These are phyloP conservation scores for Nasua narica DNA, from an alignment of 2,797 vertebrate genomes.

Conservation along the genomic window DNA sequence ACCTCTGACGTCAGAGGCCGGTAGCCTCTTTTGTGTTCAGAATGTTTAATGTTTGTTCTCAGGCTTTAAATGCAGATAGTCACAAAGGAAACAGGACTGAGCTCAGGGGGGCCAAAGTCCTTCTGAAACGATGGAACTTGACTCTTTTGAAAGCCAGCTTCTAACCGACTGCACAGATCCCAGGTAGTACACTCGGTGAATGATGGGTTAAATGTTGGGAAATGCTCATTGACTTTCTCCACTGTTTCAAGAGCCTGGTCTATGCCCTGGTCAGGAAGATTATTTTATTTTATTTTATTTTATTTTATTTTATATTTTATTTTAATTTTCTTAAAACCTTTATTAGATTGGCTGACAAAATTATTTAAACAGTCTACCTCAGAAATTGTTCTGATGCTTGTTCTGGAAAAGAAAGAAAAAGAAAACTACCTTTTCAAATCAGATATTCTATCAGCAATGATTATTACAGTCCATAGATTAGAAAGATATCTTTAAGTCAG, in stretches of 20 bases:
- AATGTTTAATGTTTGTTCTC: constrained; percentile 32
- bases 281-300: not conserved
- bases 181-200: not conserved
- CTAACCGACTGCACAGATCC: not conserved
- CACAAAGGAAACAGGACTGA: not conserved
- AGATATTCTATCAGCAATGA: not conserved
- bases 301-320: no score
- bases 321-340: not conserved
- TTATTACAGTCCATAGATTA: not conserved
- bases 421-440: not conserved
- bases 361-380: not conserved
- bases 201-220: constrained; percentile 25
- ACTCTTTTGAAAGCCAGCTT: not conserved
- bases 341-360: not conserved
- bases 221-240: not conserved
- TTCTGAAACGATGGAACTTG: not conserved
- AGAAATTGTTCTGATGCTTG: not conserved
- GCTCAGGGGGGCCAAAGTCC: not conserved
- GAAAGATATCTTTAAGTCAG: not conserved
- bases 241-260: not conserved
- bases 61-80: not conserved
- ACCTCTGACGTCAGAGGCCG: not conserved
- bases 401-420: not conserved
- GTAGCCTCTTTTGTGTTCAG: not conserved
- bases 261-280: not conserved